Conservation (phyloP, 2,113 vertebrate genomes). For the Eira barbara region DNA sequence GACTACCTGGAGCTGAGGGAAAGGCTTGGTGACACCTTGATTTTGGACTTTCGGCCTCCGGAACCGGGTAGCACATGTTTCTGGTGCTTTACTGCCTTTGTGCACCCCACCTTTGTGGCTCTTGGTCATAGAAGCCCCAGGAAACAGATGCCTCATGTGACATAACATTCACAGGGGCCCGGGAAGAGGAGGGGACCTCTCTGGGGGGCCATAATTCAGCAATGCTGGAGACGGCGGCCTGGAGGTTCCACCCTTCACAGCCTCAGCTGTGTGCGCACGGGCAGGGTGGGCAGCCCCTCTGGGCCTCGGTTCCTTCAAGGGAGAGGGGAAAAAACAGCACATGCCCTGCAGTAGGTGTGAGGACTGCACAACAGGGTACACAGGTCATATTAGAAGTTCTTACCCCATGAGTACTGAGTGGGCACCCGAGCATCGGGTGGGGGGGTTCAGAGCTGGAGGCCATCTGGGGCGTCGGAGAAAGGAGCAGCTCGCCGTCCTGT, state of each 20-base stretch:
- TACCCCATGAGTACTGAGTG: background rate
- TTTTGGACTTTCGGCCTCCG: background rate
- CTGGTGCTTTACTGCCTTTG: background rate
- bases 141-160: fast-evolving
- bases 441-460: background rate
- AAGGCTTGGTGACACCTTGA: fast-evolving
- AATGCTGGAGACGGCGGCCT: background rate
- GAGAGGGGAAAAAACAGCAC: background rate
- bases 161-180: background rate
- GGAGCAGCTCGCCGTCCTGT: background rate
- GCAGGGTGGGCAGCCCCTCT: background rate
- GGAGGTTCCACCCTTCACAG: fast-evolving
- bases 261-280: background rate
- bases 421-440: fast-evolving
- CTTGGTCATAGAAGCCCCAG: background rate
- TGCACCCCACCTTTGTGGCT: background rate
- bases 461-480: background rate
- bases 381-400: too few relatives aligned
- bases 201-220: background rate
- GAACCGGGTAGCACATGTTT: background rate
- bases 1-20: fast-evolving
- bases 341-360: background rate
- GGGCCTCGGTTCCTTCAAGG: background rate
- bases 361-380: background rate
- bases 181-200: background rate